Evolutionary conservation across 2,797 vertebrate genomes (phyloP).

Genomic region (Meda fulgida): DNA sequence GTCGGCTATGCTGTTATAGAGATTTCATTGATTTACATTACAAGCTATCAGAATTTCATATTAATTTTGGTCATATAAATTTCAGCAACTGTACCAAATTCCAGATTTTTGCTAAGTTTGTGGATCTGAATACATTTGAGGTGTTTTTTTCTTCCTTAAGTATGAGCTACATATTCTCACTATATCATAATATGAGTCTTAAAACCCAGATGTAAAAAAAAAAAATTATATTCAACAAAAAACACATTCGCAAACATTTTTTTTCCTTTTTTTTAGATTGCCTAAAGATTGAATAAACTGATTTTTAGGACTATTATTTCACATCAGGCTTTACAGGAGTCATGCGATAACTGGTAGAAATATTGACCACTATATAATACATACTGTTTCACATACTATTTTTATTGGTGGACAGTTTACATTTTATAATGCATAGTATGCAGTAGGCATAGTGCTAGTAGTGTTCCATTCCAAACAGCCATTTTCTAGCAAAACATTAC

Average conservation of each 20-base stretch:
- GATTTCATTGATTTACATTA: background rate
- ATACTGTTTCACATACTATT: background rate
- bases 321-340: background rate
- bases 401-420: background rate
- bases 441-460: background rate
- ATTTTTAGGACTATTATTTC: background rate
- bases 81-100: background rate
- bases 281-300: background rate
- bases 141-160: background rate
- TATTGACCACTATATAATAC: background rate
- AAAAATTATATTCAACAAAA: background rate
- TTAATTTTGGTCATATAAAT: background rate
- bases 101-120: background rate
- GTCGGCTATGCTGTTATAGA: background rate
- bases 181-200: background rate
- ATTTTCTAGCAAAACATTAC: slow-evolving; percentile 19
- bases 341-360: background rate
- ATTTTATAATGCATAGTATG: background rate
- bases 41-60: background rate
- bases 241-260: background rate
- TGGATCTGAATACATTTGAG: background rate
- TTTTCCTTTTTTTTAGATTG: background rate
- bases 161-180: background rate
- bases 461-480: background rate
- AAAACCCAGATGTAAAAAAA: background rate